phyloP scores from a whole-genome alignment of 2,797 vertebrate species.

The Oreochromis grahami region DNA sequence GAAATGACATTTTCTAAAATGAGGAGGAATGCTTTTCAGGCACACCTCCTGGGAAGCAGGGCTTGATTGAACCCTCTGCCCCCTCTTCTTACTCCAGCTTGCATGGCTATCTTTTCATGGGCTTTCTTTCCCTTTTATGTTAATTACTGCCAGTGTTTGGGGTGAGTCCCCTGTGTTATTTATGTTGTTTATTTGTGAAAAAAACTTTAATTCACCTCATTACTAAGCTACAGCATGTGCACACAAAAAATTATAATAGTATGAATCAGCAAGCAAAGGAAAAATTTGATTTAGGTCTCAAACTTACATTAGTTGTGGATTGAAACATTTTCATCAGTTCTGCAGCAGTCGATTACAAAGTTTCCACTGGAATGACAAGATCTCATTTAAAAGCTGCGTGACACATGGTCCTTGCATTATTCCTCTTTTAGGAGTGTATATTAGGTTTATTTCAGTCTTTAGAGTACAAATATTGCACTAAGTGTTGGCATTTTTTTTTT shows the following conservation, averaged over 20 bases:
- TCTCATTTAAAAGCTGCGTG: neutral
- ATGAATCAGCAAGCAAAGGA: neutral
- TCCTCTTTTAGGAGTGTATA: neutral
- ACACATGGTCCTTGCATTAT: neutral
- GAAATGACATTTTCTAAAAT: conserved; percentile 67
- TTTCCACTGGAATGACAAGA: neutral
- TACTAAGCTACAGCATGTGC: neutral
- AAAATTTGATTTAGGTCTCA: neutral
- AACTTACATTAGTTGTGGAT: neutral
- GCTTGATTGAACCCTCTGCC: conserved; percentile 31
- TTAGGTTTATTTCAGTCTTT: neutral
- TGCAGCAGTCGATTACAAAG: neutral
- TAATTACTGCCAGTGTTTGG: neutral
- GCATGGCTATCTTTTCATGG: conserved; percentile 9
- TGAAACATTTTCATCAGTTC: neutral
- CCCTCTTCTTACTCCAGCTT: neutral
- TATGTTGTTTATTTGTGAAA: neutral
- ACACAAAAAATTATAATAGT: neutral
- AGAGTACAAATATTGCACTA: neutral
- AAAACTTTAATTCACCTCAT: neutral
- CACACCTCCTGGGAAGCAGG: conserved; percentile 44
- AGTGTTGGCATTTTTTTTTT: neutral
- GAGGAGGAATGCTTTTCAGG: conserved; percentile 49
- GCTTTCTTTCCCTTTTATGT: neutral
- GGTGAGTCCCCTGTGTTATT: neutral